Evolutionary conservation across 2,888 invertebrate genomes (phyloP).

Genomic region (Trichogramma evanescens): DNA sequence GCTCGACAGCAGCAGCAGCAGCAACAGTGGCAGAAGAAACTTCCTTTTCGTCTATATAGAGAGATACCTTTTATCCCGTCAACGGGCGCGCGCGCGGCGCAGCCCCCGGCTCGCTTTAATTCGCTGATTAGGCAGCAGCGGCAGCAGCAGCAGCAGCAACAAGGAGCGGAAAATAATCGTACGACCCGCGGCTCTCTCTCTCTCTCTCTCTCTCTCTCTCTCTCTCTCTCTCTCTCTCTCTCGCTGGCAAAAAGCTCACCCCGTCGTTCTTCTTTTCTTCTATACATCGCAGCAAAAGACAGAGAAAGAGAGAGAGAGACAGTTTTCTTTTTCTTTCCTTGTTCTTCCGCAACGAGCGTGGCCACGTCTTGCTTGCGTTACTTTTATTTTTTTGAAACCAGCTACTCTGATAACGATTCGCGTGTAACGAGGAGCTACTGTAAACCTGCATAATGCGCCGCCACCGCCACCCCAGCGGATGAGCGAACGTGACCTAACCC

Average conservation of each 20-base stretch:
- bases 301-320: neutral
- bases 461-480: neutral
- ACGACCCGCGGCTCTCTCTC: conserved; percentile 6
- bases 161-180: conserved; percentile 41
- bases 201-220: neutral
- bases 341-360: conserved; percentile 5
- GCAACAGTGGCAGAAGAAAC: conserved; percentile 11
- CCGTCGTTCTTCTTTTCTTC: conserved; percentile 17
- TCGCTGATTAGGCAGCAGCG: conserved; percentile 40
- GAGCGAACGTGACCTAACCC: too few relatives aligned
- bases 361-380: neutral
- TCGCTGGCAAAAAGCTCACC: neutral
- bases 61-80: neutral
- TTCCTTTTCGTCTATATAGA: conserved; percentile 1
- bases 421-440: too few relatives aligned
- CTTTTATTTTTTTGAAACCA: neutral
- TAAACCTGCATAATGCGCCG: neutral
- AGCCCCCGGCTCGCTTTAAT: conserved; percentile 38
- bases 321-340: neutral
- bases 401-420: too few relatives aligned
- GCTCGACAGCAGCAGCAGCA: conserved; percentile 19
- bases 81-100: conserved; percentile 10
- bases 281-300: neutral
- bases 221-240: neutral
- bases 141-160: conserved; percentile 31